These are phyloP conservation scores for Helicoverpa armigera DNA, from an alignment of 1,140 invertebrate species.

Conservation along the genomic window DNA sequence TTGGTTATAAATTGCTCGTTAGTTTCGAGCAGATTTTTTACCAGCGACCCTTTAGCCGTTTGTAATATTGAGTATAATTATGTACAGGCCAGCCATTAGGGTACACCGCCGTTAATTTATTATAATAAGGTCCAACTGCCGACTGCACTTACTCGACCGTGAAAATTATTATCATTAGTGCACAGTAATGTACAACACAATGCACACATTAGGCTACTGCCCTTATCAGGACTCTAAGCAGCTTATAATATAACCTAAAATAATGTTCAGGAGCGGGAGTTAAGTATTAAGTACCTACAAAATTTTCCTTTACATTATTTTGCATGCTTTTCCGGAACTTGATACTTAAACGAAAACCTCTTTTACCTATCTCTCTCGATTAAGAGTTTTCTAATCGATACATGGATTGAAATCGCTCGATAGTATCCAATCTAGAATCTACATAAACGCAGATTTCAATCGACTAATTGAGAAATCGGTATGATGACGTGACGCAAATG, in stretches of 20 bases:
- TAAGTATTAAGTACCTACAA: background rate
- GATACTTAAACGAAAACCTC: background rate
- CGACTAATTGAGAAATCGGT: conserved; percentile 39
- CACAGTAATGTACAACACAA: conserved; percentile 69
- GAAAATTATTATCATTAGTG: conserved; percentile 83
- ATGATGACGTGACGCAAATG: conserved; percentile 37
- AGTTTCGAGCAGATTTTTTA: conserved; percentile 65
- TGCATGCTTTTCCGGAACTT: background rate
- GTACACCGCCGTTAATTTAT: conserved; percentile 80
- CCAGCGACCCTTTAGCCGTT: conserved; percentile 72
- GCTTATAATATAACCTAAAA: conserved; percentile 5
- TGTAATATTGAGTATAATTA: conserved; percentile 79
- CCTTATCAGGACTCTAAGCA: conserved; percentile 55
- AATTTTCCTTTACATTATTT: conserved; percentile 13
- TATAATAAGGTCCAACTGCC: conserved; percentile 84
- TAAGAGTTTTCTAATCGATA: background rate
- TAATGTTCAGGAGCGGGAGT: background rate
- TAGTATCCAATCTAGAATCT: conserved; percentile 17
- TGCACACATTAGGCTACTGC: conserved; percentile 58
- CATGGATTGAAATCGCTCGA: background rate
- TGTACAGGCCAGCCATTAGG: conserved; percentile 73
- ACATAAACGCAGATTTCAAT: conserved; percentile 21
- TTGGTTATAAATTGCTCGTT: conserved; percentile 62
- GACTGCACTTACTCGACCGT: conserved; percentile 75
- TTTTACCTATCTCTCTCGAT: background rate